A percentile compares a stretch with the other conserved stretches of the same genome.
Conservation (phyloP, 2,888 invertebrate genomes). For the Eupithecia vulgata region DNA sequence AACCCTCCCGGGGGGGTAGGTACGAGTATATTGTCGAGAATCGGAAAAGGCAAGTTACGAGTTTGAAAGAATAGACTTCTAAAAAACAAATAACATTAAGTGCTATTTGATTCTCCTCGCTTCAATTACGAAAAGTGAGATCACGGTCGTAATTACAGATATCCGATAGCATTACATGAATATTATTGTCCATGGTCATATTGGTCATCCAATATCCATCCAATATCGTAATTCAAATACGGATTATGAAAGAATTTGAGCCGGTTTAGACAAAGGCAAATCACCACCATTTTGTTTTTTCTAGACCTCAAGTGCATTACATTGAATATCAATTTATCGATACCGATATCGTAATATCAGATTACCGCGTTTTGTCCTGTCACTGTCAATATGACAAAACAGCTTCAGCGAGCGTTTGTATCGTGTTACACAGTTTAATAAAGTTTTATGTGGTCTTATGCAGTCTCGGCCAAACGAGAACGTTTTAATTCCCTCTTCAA, state of each 20-base stretch:
- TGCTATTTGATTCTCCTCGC: conserved; percentile 5
- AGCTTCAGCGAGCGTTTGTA: conserved; percentile 32
- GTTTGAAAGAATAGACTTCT: not conserved
- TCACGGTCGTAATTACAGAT: conserved; percentile 3
- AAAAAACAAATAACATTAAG: not conserved
- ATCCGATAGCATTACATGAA: conserved; percentile 1
- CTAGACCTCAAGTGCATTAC: conserved; percentile 12
- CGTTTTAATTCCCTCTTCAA: conserved; percentile 27
- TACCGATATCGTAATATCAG: conserved; percentile 25
- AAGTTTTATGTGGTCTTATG: conserved; percentile 15
- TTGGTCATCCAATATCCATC: conserved; percentile 2
- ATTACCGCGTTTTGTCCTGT: conserved; percentile 35
- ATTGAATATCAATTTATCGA: conserved; percentile 28
- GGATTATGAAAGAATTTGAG: conserved; percentile 3
- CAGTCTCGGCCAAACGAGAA: conserved; percentile 18
- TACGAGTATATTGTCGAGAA: not conserved
- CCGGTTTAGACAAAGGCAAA: conserved; percentile 8
- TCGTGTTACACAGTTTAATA: conserved; percentile 33
- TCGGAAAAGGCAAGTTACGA: not conserved
- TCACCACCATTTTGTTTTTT: conserved; percentile 22
- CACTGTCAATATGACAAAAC: conserved; percentile 38
- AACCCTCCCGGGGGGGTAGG: not conserved
- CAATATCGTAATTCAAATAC: conserved; percentile 7
- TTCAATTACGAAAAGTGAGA: conserved; percentile 2
- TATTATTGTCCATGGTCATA: not conserved